Evolutionary conservation across 1,140 invertebrate species (phyloP).

Genomic region (Caerostris extrusa): DNA sequence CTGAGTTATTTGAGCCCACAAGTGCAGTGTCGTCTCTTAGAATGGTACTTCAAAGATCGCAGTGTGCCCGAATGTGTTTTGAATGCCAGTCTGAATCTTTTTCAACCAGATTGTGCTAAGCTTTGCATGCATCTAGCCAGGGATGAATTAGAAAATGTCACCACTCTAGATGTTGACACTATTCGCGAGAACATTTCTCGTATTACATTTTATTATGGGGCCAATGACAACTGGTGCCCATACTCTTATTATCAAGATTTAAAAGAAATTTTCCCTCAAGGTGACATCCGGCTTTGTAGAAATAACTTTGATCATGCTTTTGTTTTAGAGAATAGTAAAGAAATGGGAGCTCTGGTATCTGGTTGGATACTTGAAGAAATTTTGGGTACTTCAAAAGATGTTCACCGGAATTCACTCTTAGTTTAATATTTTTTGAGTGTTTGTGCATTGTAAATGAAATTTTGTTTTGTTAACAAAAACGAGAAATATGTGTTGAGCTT

Average conservation of each 20-base stretch:
- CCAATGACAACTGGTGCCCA: slow-evolving; percentile 89
- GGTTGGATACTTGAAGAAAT: slow-evolving; percentile 82
- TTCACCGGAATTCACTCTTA: slow-evolving; percentile 76
- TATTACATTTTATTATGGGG: slow-evolving; percentile 89
- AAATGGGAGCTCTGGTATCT: slow-evolving; percentile 85
- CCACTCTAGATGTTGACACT: slow-evolving; percentile 80
- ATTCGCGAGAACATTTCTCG: slow-evolving; percentile 81
- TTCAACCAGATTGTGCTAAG: slow-evolving; percentile 80
- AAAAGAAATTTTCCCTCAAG: slow-evolving; percentile 84
- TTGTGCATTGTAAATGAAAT: not conserved
- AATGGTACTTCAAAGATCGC: slow-evolving; percentile 79
- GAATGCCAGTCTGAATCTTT: slow-evolving; percentile 80
- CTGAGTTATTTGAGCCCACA: slow-evolving; percentile 84
- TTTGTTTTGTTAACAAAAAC: not conserved
- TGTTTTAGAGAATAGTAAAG: slow-evolving; percentile 85
- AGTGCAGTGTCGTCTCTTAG: slow-evolving; percentile 79
- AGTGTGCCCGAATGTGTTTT: slow-evolving; percentile 80
- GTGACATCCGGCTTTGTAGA: slow-evolving; percentile 86
- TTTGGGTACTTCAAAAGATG: slow-evolving; percentile 74
- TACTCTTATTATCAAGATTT: slow-evolving; percentile 86
- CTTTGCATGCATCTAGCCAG: slow-evolving; percentile 83
- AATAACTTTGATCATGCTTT: slow-evolving; percentile 88
- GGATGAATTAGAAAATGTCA: slow-evolving; percentile 82
- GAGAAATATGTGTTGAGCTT: not conserved
- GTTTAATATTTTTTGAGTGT: slow-evolving; percentile 56